Base-by-base conservation (phyloP, 2,113 vertebrate species). In the Kryptolebias marmoratus region DNA sequence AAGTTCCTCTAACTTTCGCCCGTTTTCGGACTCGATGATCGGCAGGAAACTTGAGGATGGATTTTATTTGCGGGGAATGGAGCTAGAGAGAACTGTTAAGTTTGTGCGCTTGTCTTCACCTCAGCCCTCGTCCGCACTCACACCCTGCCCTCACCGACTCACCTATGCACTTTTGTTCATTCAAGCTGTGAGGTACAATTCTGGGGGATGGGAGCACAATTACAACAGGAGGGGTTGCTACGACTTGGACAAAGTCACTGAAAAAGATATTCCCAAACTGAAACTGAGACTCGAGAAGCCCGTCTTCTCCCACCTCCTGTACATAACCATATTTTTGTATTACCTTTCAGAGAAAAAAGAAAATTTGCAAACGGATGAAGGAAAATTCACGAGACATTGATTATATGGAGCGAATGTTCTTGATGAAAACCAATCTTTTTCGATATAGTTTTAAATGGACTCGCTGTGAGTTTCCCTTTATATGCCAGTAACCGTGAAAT, bases 131-230 rank as follows among this genome's bases (percentile, higher is more conserved):
- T 9, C 28, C 77, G 89, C 86, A 77, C 90, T 84, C 88, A 65
- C 77, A 82, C 89, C 86, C 85, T 88, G 86, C 87, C 90, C 91
- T 91, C 85, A 89, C 87, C 89, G 67, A 90, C 93, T 88, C 91
- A 93, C 91, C 92, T 93, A 94, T 94, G 94, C 94, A 94, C 94
- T 94, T 94, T 93, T 91, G 90, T 91, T 93, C 86, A 91, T 92
- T 93, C 84, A 89, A 93, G 93, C 92, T 94, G 93, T 94, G 93
- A 94, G 93, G 92, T 93, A 87, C 91, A 83, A 89, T 91, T 89
- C 90, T 81, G 39, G 84, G 87, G 88, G 89, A 90, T 77, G 83
- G 89, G 86, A 89, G 87, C 88, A 91, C 87, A 91, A 89, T 84
- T 85, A 78, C 83, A 90, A 86, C 85, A 82, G 88, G 89, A 91